Percentiles rank a stretch among this genome's conserved stretches.
Conservation (phyloP, 1,140 invertebrate species). For the Colletes gigas region DNA sequence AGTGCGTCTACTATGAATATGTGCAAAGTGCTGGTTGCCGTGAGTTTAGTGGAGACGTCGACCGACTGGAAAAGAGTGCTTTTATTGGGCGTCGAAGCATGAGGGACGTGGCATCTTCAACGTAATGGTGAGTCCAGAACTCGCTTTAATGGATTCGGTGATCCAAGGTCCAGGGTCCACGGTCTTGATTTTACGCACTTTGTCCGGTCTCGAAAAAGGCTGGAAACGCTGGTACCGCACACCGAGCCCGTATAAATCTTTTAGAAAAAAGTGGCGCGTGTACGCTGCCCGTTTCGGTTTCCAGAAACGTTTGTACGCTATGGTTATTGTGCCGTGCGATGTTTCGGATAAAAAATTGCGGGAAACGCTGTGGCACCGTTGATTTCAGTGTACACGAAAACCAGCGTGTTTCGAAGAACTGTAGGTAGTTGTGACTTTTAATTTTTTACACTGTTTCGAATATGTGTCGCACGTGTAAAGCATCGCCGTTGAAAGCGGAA, state of each 20-base stretch:
- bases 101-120: conserved; percentile 68
- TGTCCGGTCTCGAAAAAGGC: no score
- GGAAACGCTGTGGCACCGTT: not conserved
- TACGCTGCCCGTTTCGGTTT: not conserved
- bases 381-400: not conserved
- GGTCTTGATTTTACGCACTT: not conserved
- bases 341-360: not conserved
- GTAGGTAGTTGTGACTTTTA: not conserved
- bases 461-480: not conserved
- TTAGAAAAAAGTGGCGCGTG: not conserved
- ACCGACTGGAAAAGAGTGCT: conserved; percentile 48
- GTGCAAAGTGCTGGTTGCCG: conserved; percentile 48
- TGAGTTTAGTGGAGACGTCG: conserved; percentile 29
- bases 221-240: not conserved
- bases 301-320: not conserved
- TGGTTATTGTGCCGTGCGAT: not conserved
- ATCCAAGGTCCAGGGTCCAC: not conserved
- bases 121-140: conserved; percentile 69
- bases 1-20: conserved; percentile 62
- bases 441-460: not conserved
- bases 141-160: not conserved
- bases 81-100: conserved; percentile 67
- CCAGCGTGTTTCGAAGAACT: not conserved
- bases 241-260: conserved; percentile 9
- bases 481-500: not conserved